Evolutionary conservation across 2,797 vertebrate genomes (phyloP), one percentile per base, ranked within the genome.

Genomic region (Pseudochromis fuscus): DNA sequence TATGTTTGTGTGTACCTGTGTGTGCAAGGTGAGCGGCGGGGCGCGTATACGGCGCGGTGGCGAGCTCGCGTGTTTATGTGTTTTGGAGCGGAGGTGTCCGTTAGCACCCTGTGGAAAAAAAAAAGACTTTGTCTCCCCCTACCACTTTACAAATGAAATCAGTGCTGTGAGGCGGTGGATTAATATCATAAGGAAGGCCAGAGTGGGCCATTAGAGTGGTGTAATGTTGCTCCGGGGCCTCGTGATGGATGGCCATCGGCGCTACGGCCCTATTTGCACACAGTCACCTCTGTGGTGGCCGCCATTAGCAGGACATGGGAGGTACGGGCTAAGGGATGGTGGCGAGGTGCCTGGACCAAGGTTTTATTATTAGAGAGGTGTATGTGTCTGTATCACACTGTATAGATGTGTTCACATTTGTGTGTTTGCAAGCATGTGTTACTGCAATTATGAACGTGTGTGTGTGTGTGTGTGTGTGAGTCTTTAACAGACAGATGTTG

Each of bases 111-210:
- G 56, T 44, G 48, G 38, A 61, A 81, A 58, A 74, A 59, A 69
- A 5, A 55, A 67, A 69, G 50, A 73, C 48, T 58, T 87, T 67
- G 75, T 80, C 93, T 93, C 95, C 91, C 91, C 95, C 94, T 95
- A 94, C 96, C 95, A 95, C 95, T 95, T 95, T 95, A 95, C 94
- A 96, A 96, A 96, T 96, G 95, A 96, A 96, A 96, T 96, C 95
- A 96, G 95, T 92, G 94, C 90, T 92, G 94, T 92, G 95, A 95
- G 95, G 95, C 95, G 93, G 93, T 95, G 95, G 96, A 96, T 96
- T 96, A 96, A 97, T 97, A 96, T 95, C 95, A 96, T 96, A 92
- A 94, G 91, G 91, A 92, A 91, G 92, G 92, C 89, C 88, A 89
- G 91, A 92, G 90, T 90, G 90, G 87, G 94, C 95, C 95, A 97